Conservation (phyloP, 1,140 invertebrate species). For the Brachionus koreanus region DNA sequence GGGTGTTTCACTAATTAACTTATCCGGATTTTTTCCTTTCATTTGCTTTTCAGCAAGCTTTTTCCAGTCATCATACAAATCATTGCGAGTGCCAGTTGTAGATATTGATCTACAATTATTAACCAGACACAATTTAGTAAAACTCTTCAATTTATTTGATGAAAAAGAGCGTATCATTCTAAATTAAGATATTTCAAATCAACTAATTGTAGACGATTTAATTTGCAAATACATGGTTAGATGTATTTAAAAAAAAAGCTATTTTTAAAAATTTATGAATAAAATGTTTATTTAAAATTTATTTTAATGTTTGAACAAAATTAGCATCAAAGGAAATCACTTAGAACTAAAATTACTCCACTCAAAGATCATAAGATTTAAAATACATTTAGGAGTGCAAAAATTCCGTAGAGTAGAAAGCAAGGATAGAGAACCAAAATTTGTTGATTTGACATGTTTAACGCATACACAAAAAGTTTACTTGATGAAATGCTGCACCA, state of each 20-base stretch:
- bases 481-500: constrained; percentile 90
- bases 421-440: constrained; percentile 87
- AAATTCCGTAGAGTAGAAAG: constrained; percentile 87
- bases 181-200: no score
- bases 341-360: neutral
- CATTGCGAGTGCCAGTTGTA: neutral
- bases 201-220: no score
- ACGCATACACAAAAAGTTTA: constrained; percentile 84
- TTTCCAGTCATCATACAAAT: constrained; percentile 60
- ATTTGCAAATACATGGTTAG: neutral
- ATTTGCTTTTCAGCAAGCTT: constrained; percentile 63
- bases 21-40: constrained; percentile 63
- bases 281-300: constrained; percentile 22
- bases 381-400: constrained; percentile 66
- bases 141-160: constrained; percentile 33
- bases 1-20: constrained; percentile 61
- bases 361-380: neutral
- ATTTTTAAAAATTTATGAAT: neutral
- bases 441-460: constrained; percentile 81
- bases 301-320: constrained; percentile 1
- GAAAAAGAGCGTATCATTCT: constrained; percentile 42
- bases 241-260: neutral
- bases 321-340: neutral
- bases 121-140: neutral
- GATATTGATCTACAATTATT: neutral